A percentile compares a stretch with the other conserved stretches of the same genome.
Conservation (phyloP, 2,797 vertebrate genomes). For the Trematomus bernacchii region DNA sequence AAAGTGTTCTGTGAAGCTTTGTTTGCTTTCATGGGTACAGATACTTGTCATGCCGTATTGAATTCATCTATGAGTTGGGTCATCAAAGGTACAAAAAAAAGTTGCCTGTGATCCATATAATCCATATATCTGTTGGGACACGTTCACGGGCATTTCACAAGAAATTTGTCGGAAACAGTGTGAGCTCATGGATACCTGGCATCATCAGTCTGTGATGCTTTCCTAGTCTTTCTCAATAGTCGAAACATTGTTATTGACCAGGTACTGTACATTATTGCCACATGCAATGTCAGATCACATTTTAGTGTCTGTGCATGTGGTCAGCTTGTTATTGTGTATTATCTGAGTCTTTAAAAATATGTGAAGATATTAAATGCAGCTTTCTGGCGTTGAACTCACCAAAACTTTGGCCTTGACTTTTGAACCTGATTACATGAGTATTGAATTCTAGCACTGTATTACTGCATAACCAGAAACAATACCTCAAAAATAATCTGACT, state of each 20-base stretch:
- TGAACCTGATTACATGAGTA: conserved; percentile 36
- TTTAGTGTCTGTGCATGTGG: neutral
- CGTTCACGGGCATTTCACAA: neutral
- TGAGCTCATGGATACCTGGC: neutral
- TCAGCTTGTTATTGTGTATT: neutral
- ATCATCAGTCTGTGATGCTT: neutral
- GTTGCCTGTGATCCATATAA: conserved; percentile 9
- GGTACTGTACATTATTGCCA: neutral
- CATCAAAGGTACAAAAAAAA: neutral
- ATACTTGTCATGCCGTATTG: neutral
- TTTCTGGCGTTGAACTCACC: neutral
- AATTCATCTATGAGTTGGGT: no score
- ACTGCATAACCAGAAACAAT: conserved; percentile 35
- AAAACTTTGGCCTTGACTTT: conserved; percentile 15
- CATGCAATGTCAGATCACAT: neutral
- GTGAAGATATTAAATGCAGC: neutral
- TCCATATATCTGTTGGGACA: conserved; percentile 28
- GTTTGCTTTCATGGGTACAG: neutral
- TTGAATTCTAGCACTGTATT: conserved; percentile 23
- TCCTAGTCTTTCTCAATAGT: conserved; percentile 1
- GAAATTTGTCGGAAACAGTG: neutral
- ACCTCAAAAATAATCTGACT: conserved; percentile 61
- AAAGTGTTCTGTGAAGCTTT: conserved; percentile 3
- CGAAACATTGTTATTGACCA: neutral
- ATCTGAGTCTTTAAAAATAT: neutral